phyloP scores from a whole-genome alignment of 2,797 vertebrate genomes.

The Hippocampus kuda region DNA sequence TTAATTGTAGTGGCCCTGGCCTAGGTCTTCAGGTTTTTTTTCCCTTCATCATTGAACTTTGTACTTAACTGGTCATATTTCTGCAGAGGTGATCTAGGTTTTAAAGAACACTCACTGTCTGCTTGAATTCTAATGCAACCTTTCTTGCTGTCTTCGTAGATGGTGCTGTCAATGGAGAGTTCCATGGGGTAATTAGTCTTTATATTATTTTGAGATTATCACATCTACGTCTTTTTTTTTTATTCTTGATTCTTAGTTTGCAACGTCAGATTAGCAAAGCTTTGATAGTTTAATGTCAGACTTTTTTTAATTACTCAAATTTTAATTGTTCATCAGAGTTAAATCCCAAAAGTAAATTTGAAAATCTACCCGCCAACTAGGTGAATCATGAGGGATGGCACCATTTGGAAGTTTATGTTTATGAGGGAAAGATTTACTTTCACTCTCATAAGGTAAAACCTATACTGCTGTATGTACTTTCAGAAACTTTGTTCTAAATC shows the following conservation, averaged over 20 bases:
- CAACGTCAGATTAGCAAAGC: background rate
- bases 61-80: background rate
- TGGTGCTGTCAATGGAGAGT: conserved; percentile 78
- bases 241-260: background rate
- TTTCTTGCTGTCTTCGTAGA: conserved; percentile 55
- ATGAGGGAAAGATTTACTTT: too few species aligned
- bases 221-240: background rate
- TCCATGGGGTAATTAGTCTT: conserved; percentile 74
- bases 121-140: conserved; percentile 3
- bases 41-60: background rate
- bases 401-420: too few species aligned
- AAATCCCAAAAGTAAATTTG: too few species aligned
- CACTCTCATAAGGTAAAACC: background rate
- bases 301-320: too few species aligned
- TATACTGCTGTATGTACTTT: background rate
- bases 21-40: background rate
- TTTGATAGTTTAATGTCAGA: background rate
- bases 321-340: too few species aligned
- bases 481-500: conserved; percentile 7
- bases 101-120: conserved; percentile 8
- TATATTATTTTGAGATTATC: background rate
- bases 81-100: background rate
- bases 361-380: too few species aligned
- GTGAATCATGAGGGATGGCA: too few species aligned
- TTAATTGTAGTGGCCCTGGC: background rate